A percentile compares a stretch with the other conserved stretches of the same genome.
These are phyloP conservation scores for Brachylomia viminalis DNA, from an alignment of 2,888 invertebrate genomes.

Conservation along the genomic window DNA sequence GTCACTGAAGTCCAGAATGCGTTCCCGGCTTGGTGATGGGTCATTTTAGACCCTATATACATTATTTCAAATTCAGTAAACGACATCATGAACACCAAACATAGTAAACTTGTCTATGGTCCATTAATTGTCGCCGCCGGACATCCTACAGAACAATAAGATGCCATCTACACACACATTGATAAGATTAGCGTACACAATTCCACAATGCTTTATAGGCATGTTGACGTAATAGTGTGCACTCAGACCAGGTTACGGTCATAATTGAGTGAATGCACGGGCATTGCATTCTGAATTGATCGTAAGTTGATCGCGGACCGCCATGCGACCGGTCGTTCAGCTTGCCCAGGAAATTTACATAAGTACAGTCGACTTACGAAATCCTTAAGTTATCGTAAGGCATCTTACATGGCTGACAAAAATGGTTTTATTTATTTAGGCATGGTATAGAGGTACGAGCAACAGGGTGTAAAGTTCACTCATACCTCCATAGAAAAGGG, in stretches of 20 bases:
- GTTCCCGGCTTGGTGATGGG: not conserved
- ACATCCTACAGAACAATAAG: conserved; percentile 1
- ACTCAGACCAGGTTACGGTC: not conserved
- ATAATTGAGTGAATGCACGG: not conserved
- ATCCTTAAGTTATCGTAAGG: too few relatives aligned
- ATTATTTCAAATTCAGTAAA: not conserved
- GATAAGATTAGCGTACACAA: conserved; percentile 1
- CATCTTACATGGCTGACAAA: too few relatives aligned
- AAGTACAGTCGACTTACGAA: too few relatives aligned
- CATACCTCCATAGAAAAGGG: too few relatives aligned
- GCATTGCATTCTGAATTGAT: not conserved
- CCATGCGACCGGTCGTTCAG: not conserved
- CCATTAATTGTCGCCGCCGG: not conserved
- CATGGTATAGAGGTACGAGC: too few relatives aligned
- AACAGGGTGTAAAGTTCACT: too few relatives aligned
- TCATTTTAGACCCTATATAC: too few relatives aligned
- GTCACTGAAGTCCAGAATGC: not conserved
- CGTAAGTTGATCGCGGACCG: not conserved
- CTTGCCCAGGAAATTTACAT: not conserved
- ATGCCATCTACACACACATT: not conserved
- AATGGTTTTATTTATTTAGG: not conserved
- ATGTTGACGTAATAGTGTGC: not conserved
- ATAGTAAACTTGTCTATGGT: not conserved
- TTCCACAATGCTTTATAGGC: not conserved
- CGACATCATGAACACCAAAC: not conserved